Conservation (phyloP, 92 coral and sea anemone species). For the Umimayanthus kanabou region DNA sequence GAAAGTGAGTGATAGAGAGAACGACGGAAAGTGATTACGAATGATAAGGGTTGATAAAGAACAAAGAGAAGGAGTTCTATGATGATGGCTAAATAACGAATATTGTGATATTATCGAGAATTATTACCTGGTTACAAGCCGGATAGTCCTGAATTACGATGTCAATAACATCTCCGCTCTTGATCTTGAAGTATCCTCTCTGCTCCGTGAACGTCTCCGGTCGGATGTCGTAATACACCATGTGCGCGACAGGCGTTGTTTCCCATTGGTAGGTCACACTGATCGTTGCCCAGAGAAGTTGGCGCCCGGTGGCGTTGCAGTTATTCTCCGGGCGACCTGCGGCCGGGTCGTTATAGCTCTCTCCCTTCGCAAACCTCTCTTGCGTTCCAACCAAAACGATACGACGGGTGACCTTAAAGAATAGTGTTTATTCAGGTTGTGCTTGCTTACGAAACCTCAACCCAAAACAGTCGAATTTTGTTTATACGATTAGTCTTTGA, state of each 20-base stretch:
- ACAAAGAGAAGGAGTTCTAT: too few relatives aligned
- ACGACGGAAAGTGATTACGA: background rate
- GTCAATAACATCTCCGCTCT: constrained; percentile 48
- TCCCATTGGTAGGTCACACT: constrained; percentile 47
- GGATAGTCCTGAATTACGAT: constrained; percentile 50
- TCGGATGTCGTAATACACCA: constrained; percentile 41
- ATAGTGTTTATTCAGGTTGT: too few relatives aligned
- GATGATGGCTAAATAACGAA: too few relatives aligned
- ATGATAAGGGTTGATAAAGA: too few relatives aligned
- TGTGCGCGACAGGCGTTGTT: constrained; percentile 44
- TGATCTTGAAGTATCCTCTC: constrained; percentile 44
- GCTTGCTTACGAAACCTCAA: too few relatives aligned
- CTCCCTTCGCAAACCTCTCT: constrained; percentile 26
- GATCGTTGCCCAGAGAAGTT: constrained; percentile 41
- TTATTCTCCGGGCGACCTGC: constrained; percentile 39
- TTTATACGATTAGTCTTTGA: too few relatives aligned
- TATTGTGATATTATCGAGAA: background rate
- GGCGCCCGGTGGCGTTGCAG: constrained; percentile 45
- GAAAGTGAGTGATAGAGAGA: too few relatives aligned
- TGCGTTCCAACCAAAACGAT: constrained; percentile 46
- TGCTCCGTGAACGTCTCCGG: constrained; percentile 40
- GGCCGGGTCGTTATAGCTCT: constrained; percentile 4
- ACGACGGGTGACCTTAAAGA: constrained; percentile 30
- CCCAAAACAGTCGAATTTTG: too few relatives aligned
- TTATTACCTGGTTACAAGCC: constrained; percentile 33